Conservation (phyloP, 2,888 invertebrate genomes). For the Pardosa pseudoannulata region DNA sequence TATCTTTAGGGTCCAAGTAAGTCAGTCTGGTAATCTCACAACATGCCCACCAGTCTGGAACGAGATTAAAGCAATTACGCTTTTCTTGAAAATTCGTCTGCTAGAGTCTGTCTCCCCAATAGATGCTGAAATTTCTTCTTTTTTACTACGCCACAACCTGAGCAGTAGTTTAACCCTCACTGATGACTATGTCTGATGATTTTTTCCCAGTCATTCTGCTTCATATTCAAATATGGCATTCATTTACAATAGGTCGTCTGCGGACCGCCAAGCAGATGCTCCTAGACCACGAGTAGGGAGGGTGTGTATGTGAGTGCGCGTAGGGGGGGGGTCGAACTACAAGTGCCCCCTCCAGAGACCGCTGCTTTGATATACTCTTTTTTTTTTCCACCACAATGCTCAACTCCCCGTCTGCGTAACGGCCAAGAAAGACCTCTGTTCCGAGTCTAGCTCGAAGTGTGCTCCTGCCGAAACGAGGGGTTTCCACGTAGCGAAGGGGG, state of each 20-base stretch:
- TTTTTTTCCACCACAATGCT: conserved; percentile 36
- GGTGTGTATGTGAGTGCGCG: too few species aligned
- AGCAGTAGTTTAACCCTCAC: neutral
- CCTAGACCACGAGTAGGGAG: conserved; percentile 15
- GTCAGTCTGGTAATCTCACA: too few species aligned
- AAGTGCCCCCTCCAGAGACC: conserved; percentile 24
- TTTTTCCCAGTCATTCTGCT: neutral
- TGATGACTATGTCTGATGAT: neutral
- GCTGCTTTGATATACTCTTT: conserved; percentile 43
- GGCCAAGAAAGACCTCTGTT: conserved; percentile 15
- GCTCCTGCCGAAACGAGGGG: conserved; percentile 7
- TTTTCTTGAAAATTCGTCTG: too few species aligned
- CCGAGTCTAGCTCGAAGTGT: neutral
- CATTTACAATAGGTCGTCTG: conserved; percentile 1
- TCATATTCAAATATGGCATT: neutral
- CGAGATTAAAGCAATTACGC: too few species aligned
- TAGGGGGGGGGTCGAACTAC: neutral
- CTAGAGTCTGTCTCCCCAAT: too few species aligned
- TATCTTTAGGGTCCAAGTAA: too few species aligned
- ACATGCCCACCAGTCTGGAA: too few species aligned
- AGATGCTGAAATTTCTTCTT: too few species aligned
- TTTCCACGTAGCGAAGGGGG: conserved; percentile 8
- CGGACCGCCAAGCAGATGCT: conserved; percentile 21
- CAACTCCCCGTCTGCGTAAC: conserved; percentile 15
- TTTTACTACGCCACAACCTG: too few species aligned